These are phyloP conservation scores for Coilia nasus DNA, from an alignment of 2,797 vertebrate species.

Conservation along the genomic window DNA sequence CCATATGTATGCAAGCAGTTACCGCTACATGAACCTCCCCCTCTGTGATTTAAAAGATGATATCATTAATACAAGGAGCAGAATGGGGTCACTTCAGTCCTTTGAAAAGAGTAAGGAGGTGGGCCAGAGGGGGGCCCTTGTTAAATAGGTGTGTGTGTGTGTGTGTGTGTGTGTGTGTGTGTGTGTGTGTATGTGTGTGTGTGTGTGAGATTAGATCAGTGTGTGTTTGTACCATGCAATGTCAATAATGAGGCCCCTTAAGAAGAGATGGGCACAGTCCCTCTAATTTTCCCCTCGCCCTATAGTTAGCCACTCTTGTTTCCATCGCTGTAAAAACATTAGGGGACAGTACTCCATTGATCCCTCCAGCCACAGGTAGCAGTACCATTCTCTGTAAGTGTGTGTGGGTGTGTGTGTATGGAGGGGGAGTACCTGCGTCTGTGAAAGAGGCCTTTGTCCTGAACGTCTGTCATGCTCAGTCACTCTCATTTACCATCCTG, in stretches of 20 bases:
- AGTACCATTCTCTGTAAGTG: constrained; percentile 29
- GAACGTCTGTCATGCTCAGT: constrained; percentile 40
- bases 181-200: constrained; percentile 5
- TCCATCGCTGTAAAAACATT: constrained; percentile 27
- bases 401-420: not conserved
- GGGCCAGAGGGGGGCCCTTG: constrained; percentile 27
- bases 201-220: not conserved
- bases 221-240: constrained; percentile 18
- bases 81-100: not conserved
- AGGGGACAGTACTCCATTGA: constrained; percentile 65
- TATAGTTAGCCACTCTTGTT: constrained; percentile 46
- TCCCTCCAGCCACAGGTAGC: constrained; percentile 60
- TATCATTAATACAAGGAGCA: constrained; percentile 57
- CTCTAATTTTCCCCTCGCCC: constrained; percentile 55
- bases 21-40: constrained; percentile 1
- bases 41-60: constrained; percentile 62
- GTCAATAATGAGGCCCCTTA: constrained; percentile 38
- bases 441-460: constrained; percentile 67
- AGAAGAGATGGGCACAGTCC: constrained; percentile 29
- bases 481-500: constrained; percentile 59
- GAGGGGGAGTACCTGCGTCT: constrained; percentile 54
- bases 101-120: not conserved
- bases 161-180: constrained; percentile 25
- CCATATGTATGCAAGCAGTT: not conserved
- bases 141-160: constrained; percentile 20